phyloP scores from a whole-genome alignment of 2,888 invertebrate species.

The Augiades crinisus region DNA sequence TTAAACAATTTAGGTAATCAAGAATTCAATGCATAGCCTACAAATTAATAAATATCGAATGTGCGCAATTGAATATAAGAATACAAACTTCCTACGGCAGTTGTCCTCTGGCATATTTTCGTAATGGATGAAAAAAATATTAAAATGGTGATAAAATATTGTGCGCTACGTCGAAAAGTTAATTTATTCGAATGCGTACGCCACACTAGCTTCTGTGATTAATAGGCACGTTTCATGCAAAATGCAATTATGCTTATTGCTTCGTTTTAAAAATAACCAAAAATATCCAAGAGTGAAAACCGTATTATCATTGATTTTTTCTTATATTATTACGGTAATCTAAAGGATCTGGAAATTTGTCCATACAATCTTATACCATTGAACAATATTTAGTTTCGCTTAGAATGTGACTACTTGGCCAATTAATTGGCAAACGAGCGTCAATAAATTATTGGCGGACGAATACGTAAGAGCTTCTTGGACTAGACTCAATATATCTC shows the following conservation, averaged over 20 bases:
- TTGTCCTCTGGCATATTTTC: too few relatives aligned
- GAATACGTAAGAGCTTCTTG: too few relatives aligned
- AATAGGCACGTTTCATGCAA: background rate
- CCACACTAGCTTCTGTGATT: background rate
- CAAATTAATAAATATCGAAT: too few relatives aligned
- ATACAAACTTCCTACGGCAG: too few relatives aligned
- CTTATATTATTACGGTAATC: too few relatives aligned
- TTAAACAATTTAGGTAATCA: too few relatives aligned
- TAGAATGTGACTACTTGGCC: background rate
- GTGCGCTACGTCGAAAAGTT: background rate
- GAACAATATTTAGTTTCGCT: slow-evolving; percentile 4
- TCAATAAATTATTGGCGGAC: too few relatives aligned
- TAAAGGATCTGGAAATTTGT: background rate
- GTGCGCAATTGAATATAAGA: too few relatives aligned
- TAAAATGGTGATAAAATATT: background rate
- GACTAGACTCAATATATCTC: too few relatives aligned
- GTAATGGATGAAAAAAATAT: background rate
- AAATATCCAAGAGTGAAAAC: background rate
- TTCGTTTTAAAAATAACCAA: background rate
- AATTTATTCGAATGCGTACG: slow-evolving; percentile 1
- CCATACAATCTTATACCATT: background rate
- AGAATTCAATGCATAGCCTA: too few relatives aligned
- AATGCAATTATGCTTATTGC: slow-evolving; percentile 9
- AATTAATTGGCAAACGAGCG: background rate
- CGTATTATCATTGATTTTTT: background rate